Percentiles rank a stretch among this genome's conserved stretches.
These are phyloP conservation scores for Nasua narica DNA, from an alignment of 2,797 vertebrate species.

Conservation along the genomic window DNA sequence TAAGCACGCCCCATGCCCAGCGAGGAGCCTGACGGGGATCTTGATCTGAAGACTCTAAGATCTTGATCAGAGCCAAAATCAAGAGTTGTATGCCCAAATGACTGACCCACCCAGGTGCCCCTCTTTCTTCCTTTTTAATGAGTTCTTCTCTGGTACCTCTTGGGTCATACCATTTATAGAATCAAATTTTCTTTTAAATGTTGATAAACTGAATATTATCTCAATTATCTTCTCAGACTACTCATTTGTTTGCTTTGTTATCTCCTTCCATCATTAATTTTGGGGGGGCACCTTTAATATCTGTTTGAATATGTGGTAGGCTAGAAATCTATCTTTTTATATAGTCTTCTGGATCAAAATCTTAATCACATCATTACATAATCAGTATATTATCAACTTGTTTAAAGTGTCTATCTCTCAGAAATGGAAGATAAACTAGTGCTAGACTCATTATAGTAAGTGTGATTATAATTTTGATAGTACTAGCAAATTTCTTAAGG, in stretches of 20 bases:
- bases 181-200: neutral
- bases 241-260: neutral
- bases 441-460: neutral
- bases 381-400: neutral
- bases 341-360: neutral
- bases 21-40: neutral
- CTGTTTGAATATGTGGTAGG: neutral
- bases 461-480: neutral
- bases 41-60: neutral
- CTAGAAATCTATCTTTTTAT: neutral
- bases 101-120: neutral
- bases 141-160: neutral
- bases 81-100: neutral
- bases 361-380: neutral
- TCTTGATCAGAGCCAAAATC: neutral
- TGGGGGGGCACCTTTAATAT: neutral
- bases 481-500: neutral
- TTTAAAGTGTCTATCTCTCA: neutral
- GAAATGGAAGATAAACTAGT: neutral
- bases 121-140: neutral
- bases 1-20: neutral
- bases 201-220: neutral
- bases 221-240: neutral
- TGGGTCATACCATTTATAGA: neutral
- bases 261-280: neutral